Evolutionary conservation across 2,888 invertebrate genomes (phyloP).

Genomic region (Sturmia bella): DNA sequence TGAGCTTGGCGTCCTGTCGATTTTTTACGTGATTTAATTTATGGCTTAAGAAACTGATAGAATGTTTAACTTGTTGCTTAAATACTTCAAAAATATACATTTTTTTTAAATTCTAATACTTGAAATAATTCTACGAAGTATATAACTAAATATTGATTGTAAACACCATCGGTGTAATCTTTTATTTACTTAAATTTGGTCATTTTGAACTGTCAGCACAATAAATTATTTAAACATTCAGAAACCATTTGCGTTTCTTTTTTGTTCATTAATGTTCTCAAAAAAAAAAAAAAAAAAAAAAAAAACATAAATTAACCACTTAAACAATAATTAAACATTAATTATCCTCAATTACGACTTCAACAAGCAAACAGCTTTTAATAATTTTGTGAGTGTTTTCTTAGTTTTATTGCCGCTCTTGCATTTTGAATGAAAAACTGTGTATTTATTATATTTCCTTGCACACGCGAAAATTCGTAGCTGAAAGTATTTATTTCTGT

Average conservation of each 20-base stretch:
- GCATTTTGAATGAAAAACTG: neutral
- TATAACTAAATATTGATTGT: no score
- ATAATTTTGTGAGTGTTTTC: constrained; percentile 4
- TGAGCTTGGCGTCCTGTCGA: no score
- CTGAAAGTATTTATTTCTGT: constrained; percentile 9
- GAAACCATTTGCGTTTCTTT: neutral
- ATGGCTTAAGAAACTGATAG: no score
- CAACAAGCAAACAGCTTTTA: constrained; percentile 33
- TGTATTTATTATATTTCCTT: neutral
- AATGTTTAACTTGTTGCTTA: no score
- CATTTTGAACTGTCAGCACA: no score
- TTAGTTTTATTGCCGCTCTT: constrained; percentile 3
- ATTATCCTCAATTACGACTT: constrained; percentile 52
- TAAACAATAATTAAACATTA: constrained; percentile 47
- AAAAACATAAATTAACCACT: constrained; percentile 45
- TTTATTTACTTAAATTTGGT: no score
- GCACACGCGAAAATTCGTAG: neutral
- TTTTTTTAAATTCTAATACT: no score
- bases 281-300: constrained; percentile 23
- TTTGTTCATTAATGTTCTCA: neutral
- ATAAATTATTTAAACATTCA: neutral
- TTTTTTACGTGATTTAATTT: no score
- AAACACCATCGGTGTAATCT: no score
- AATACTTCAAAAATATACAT: no score
- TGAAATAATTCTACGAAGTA: no score